Percentiles rank a stretch among this genome's conserved stretches.
phyloP scores from a whole-genome alignment of 2,797 vertebrate genomes.

The Sebastes nivosus region DNA sequence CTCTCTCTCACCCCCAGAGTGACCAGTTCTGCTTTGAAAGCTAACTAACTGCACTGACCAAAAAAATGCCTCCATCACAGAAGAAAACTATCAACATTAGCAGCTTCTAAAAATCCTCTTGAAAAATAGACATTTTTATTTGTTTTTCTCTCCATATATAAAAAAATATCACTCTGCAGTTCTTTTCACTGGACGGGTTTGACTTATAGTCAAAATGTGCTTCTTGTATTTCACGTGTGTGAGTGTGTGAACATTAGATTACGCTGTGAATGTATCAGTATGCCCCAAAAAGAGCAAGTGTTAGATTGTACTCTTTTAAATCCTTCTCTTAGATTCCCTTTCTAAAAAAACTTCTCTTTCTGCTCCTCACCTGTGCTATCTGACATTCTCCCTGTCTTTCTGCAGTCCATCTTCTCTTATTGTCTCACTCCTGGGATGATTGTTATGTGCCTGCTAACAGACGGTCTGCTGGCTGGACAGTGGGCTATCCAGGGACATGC shows the following conservation, averaged over 20 bases:
- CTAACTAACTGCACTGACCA: constrained; percentile 41
- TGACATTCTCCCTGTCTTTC: constrained; percentile 34
- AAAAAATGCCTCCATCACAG: constrained; percentile 48
- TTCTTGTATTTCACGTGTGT: constrained; percentile 61
- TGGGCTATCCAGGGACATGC: constrained; percentile 80
- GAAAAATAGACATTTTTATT: constrained; percentile 63
- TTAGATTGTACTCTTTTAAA: constrained; percentile 63
- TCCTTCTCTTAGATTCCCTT: constrained; percentile 58
- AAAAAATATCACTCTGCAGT: constrained; percentile 70
- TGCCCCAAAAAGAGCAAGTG: constrained; percentile 25
- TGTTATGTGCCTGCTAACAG: constrained; percentile 79
- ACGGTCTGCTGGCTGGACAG: constrained; percentile 86
- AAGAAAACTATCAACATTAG: constrained; percentile 78
- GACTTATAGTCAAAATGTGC: constrained; percentile 71
- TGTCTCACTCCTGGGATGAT: constrained; percentile 28
- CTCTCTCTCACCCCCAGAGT: constrained; percentile 17
- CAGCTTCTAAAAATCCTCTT: constrained; percentile 81
- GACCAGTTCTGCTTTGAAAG: constrained; percentile 45
- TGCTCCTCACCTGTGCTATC: constrained; percentile 16
- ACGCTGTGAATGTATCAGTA: constrained; percentile 43
- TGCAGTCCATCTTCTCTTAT: constrained; percentile 36
- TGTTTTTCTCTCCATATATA: constrained; percentile 43
- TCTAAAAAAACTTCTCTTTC: constrained; percentile 15
- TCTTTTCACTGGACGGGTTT: constrained; percentile 73
- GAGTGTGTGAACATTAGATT: constrained; percentile 48